Evolutionary conservation across 2,113 vertebrate species (phyloP).

Genomic region (Grallaria varia): DNA sequence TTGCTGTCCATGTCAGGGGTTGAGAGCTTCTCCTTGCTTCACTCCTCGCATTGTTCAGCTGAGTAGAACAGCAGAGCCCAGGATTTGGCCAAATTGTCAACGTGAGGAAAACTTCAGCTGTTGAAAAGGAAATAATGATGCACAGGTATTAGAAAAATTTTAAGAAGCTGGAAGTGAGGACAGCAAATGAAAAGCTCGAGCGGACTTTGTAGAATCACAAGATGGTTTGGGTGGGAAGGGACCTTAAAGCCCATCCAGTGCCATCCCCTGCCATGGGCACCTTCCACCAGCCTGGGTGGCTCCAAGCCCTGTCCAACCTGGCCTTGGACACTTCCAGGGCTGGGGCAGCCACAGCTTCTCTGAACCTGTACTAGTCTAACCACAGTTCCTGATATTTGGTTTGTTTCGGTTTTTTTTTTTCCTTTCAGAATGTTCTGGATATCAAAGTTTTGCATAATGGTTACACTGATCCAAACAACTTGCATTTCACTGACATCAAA

Average conservation of each 20-base stretch:
- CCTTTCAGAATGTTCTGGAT: not conserved
- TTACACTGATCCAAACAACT: not conserved
- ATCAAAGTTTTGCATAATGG: not conserved
- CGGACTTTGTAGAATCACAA: fast-evolving
- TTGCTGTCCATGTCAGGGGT: not conserved
- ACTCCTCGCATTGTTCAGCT: not conserved
- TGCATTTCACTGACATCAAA: constrained; percentile 49
- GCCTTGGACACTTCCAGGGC: not conserved
- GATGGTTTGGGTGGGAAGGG: not conserved
- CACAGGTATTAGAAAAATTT: fast-evolving
- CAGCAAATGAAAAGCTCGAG: not conserved
- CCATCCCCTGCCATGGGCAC: not conserved
- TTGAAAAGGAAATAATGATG: not conserved
- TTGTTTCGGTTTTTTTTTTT: not conserved
- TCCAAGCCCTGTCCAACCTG: not conserved
- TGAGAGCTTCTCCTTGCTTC: not conserved
- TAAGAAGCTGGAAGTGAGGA: not conserved
- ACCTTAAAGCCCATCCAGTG: not conserved
- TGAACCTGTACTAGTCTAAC: fast-evolving
- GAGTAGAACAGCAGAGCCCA: not conserved
- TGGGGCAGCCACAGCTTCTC: not conserved
- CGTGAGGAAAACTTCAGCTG: not conserved
- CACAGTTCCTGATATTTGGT: fast-evolving
- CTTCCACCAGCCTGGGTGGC: not conserved
- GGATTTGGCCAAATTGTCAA: not conserved